Percentiles rank a stretch among this genome's conserved stretches.
Evolutionary conservation across 1,140 invertebrate species (phyloP).

Genomic region (Vanessa atalanta): DNA sequence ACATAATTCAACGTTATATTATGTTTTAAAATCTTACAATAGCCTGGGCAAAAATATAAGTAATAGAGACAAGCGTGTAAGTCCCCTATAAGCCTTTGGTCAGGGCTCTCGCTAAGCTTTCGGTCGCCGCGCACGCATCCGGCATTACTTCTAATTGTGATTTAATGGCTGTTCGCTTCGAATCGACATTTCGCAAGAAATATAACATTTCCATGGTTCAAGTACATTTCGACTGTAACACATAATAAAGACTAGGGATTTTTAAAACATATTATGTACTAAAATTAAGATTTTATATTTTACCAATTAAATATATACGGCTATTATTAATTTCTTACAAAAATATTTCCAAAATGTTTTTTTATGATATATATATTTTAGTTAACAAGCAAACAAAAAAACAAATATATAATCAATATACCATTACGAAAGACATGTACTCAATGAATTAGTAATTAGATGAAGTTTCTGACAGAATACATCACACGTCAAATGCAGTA

Average conservation of each 20-base stretch:
- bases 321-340: too few relatives aligned
- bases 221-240: slow-evolving; percentile 4
- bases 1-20: too few relatives aligned
- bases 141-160: slow-evolving; percentile 78
- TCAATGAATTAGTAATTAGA: slow-evolving; percentile 20
- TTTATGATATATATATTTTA: too few relatives aligned
- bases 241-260: not conserved
- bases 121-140: slow-evolving; percentile 67
- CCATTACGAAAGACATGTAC: not conserved
- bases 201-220: slow-evolving; percentile 25
- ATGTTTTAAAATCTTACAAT: slow-evolving; percentile 8
- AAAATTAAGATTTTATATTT: too few relatives aligned
- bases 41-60: slow-evolving; percentile 58
- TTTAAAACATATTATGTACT: not conserved
- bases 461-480: not conserved
- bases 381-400: too few relatives aligned
- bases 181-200: slow-evolving; percentile 65
- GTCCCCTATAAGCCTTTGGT: slow-evolving; percentile 63
- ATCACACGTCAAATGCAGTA: slow-evolving; percentile 10
- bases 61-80: slow-evolving; percentile 67
- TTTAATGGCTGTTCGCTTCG: slow-evolving; percentile 67
- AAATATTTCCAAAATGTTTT: too few relatives aligned
- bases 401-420: too few relatives aligned
- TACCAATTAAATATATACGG: too few relatives aligned
- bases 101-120: slow-evolving; percentile 55